A percentile compares a stretch with the other conserved stretches of the same genome.
phyloP scores from a whole-genome alignment of 2,113 vertebrate genomes.

The Tapirus terrestris region DNA sequence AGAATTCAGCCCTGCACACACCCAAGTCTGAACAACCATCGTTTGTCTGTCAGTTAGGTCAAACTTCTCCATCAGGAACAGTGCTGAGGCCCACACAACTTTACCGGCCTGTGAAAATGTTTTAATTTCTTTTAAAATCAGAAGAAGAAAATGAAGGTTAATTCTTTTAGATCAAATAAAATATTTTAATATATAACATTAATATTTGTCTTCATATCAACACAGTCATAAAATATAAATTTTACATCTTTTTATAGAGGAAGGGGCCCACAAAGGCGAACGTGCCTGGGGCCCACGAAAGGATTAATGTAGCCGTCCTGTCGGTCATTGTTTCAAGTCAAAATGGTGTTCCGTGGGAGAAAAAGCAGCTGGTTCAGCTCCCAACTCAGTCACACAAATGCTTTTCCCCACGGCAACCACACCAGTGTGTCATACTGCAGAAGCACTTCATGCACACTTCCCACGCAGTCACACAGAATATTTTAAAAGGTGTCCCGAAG shows the following conservation, averaged over 20 bases:
- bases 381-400: neutral
- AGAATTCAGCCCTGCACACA: neutral
- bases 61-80: neutral
- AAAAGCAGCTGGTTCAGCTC: neutral
- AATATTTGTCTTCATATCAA: neutral
- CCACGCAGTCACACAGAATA: neutral
- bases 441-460: neutral
- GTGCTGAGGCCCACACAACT: neutral
- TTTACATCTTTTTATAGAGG: neutral
- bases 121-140: constrained; percentile 19
- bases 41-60: neutral
- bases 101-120: neutral
- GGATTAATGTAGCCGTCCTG: neutral
- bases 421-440: neutral
- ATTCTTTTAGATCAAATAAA: constrained; percentile 8
- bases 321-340: neutral
- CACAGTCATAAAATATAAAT: neutral
- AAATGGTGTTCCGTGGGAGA: neutral
- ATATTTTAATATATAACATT: neutral
- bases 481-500: neutral
- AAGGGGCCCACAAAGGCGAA: neutral
- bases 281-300: neutral
- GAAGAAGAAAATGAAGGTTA: neutral
- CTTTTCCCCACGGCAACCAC: neutral
- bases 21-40: neutral